These are phyloP conservation scores for Periparus ater DNA, from an alignment of 2,797 vertebrate genomes.

Conservation along the genomic window DNA sequence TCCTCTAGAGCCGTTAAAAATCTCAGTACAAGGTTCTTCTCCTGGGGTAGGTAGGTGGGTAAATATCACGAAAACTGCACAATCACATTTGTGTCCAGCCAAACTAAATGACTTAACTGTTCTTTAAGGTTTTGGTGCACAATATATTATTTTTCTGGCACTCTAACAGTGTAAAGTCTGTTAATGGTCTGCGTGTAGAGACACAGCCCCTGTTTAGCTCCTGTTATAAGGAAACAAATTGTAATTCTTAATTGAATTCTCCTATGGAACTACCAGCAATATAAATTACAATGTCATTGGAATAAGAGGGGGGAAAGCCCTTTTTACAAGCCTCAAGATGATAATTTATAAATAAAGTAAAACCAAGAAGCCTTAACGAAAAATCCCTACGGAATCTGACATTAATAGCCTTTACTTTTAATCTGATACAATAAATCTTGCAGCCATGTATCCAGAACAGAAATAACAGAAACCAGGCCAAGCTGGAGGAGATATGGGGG, in stretches of 20 bases:
- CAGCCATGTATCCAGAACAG: constrained; percentile 8
- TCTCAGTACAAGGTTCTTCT: background rate
- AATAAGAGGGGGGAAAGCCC: background rate
- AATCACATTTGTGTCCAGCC: rapidly evolving
- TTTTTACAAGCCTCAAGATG: constrained; percentile 43
- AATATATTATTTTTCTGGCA: background rate
- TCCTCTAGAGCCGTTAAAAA: background rate
- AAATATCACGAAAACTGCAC: background rate
- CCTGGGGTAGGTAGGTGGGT: rapidly evolving
- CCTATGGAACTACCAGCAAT: background rate
- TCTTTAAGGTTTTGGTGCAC: background rate
- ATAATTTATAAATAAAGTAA: constrained; percentile 57
- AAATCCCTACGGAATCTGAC: background rate
- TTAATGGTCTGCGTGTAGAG: background rate
- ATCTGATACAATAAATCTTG: constrained; percentile 53
- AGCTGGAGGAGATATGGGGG: background rate
- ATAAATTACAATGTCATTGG: constrained; percentile 26
- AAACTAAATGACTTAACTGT: background rate
- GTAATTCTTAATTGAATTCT: constrained; percentile 47
- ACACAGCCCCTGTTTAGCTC: background rate
- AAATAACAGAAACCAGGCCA: constrained; percentile 12
- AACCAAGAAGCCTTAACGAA: constrained; percentile 25
- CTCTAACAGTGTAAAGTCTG: background rate
- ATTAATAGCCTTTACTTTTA: constrained; percentile 53
- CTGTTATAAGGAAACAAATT: constrained; percentile 24